Percentiles rank a stretch among this genome's conserved stretches.
Evolutionary conservation across 2,113 vertebrate genomes (phyloP).

Genomic region (Tenrec ecaudatus): DNA sequence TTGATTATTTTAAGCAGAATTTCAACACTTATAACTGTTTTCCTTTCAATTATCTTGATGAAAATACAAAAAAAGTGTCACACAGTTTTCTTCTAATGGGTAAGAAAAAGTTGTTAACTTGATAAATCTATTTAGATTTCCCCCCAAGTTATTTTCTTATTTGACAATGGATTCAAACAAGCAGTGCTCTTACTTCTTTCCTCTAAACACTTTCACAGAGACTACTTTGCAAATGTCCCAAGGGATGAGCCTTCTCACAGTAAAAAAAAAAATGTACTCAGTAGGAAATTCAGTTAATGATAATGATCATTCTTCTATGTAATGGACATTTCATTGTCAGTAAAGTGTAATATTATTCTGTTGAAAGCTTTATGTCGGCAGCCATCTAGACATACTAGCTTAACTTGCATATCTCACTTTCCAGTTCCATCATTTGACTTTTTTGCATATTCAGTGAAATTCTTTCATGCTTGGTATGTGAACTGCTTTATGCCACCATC

Average conservation of each 20-base stretch:
- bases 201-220: constrained; percentile 75
- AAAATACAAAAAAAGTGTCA: neutral
- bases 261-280: constrained; percentile 61
- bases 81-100: constrained; percentile 3
- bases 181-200: constrained; percentile 16
- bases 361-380: constrained; percentile 66
- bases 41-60: neutral
- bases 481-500: neutral
- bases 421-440: constrained; percentile 57
- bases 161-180: constrained; percentile 72
- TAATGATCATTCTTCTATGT: constrained; percentile 77
- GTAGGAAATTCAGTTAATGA: constrained; percentile 74
- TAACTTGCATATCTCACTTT: constrained; percentile 53
- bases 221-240: neutral
- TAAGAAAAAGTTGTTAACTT: neutral
- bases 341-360: constrained; percentile 75
- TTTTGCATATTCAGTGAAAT: constrained; percentile 26
- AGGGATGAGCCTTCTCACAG: constrained; percentile 11
- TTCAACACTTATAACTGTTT: neutral
- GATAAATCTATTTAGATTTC: constrained; percentile 50
- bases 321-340: constrained; percentile 77
- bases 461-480: neutral
- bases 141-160: constrained; percentile 52
- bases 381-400: constrained; percentile 39
- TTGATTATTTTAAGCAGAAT: constrained; percentile 40